Conservation (phyloP, 2,113 vertebrate genomes). For the Seriola quinqueradiata region DNA sequence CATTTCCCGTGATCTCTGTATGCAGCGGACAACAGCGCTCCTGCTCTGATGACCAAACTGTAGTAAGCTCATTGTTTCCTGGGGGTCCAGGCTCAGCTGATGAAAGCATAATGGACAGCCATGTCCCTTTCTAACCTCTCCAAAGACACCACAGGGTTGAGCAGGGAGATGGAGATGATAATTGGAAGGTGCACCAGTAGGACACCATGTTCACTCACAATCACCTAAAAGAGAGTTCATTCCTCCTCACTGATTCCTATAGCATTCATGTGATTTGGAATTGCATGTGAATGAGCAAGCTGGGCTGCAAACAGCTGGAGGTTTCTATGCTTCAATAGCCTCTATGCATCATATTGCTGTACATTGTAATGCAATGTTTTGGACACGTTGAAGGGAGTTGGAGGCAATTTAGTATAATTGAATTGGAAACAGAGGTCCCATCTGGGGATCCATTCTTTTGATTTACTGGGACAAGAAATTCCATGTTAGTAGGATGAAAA, state of each 20-base stretch:
- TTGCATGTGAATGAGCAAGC: slow-evolving; percentile 63
- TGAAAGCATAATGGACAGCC: slow-evolving; percentile 53
- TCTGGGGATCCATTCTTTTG: slow-evolving; percentile 57
- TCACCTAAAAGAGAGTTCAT: slow-evolving; percentile 54
- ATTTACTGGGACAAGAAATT: slow-evolving; percentile 63
- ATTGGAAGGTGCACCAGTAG: slow-evolving; percentile 67
- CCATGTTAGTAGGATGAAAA: slow-evolving; percentile 59
- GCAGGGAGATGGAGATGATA: slow-evolving; percentile 52
- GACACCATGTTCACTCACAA: slow-evolving; percentile 51
- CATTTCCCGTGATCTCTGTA: slow-evolving; percentile 53
- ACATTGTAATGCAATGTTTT: slow-evolving; percentile 55
- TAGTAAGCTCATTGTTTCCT: slow-evolving; percentile 48
- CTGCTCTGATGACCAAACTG: slow-evolving; percentile 38
- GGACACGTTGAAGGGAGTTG: slow-evolving; percentile 28
- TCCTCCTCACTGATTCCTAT: slow-evolving; percentile 54
- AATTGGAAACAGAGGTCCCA: slow-evolving; percentile 52
- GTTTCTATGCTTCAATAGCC: slow-evolving; percentile 46
- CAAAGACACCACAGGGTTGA: slow-evolving; percentile 55
- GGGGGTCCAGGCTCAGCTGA: slow-evolving; percentile 26
- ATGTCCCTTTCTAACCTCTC: slow-evolving; percentile 45
- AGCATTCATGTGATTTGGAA: slow-evolving; percentile 57
- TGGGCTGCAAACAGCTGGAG: slow-evolving; percentile 66
- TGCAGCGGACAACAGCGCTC: slow-evolving; percentile 4
- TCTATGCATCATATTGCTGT: slow-evolving; percentile 58
- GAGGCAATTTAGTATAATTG: slow-evolving; percentile 52